Evolutionary conservation across 2,888 invertebrate genomes (phyloP).

Genomic region (Pardosa pseudoannulata): DNA sequence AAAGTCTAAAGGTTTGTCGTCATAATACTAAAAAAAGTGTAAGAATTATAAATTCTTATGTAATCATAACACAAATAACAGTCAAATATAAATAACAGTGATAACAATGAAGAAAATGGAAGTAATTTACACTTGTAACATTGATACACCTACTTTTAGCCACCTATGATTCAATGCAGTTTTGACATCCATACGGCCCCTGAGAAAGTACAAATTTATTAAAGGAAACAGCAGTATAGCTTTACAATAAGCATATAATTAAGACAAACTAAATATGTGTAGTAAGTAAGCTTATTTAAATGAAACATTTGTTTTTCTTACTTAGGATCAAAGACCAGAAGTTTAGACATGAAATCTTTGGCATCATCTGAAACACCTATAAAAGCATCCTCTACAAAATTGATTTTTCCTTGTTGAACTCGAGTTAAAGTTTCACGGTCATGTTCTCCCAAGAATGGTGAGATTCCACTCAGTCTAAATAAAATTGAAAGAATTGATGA

Average conservation of each 20-base stretch:
- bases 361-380: constrained; percentile 86
- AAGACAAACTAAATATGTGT: too few species aligned
- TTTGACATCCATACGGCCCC: constrained; percentile 85
- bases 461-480: constrained; percentile 83
- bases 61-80: not conserved
- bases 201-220: constrained; percentile 31
- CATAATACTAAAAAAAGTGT: constrained; percentile 31
- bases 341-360: constrained; percentile 90
- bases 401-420: constrained; percentile 78
- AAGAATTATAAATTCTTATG: not conserved
- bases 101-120: too few species aligned
- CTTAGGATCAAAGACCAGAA: constrained; percentile 85
- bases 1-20: constrained; percentile 22
- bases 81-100: not conserved
- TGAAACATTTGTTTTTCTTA: too few species aligned
- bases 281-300: too few species aligned
- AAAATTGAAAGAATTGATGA: too few species aligned
- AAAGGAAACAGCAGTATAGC: too few species aligned
- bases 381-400: constrained; percentile 78
- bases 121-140: not conserved
- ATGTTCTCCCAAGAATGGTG: constrained; percentile 92
- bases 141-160: constrained; percentile 78
- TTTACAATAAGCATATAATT: not conserved
- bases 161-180: constrained; percentile 93
- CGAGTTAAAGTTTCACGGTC: constrained; percentile 91